phyloP scores from a whole-genome alignment of 2,888 invertebrate species.

The Alloplasta piceator region DNA sequence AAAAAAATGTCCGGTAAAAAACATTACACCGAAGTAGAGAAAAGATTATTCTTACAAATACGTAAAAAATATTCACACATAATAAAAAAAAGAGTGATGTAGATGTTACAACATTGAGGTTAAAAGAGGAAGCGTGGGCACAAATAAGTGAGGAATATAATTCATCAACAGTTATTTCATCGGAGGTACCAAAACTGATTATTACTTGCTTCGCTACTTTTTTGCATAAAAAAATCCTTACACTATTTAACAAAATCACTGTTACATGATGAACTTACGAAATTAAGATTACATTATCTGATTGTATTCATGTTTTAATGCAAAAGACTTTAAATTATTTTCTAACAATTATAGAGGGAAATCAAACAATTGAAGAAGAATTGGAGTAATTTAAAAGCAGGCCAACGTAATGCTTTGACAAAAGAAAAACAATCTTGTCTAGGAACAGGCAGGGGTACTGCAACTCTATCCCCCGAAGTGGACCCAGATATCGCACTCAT shows the following conservation, averaged over 20 bases:
- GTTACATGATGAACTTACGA: neutral
- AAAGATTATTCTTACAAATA: conserved; percentile 11
- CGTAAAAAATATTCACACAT: conserved; percentile 15
- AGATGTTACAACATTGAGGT: neutral
- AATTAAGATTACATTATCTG: neutral
- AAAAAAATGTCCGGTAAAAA: conserved; percentile 2
- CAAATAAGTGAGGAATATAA: conserved; percentile 10
- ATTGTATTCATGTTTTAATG: neutral
- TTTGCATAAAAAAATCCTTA: neutral
- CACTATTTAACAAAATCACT: neutral
- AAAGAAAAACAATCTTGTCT: conserved; percentile 7
- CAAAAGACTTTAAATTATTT: neutral
- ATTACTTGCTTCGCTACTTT: neutral
- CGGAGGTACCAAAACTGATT: conserved; percentile 4
- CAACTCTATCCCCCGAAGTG: neutral
- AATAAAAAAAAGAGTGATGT: conserved; percentile 18
- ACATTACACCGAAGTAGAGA: neutral
- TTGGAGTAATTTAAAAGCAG: conserved; percentile 4
- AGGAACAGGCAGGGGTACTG: conserved; percentile 2
- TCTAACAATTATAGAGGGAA: neutral
- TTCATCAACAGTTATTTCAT: conserved; percentile 1
- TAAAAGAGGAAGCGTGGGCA: conserved; percentile 1
- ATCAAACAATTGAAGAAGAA: neutral
- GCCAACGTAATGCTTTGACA: conserved; percentile 1
- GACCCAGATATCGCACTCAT: conserved; percentile 13